Evolutionary conservation across 2,888 invertebrate genomes (phyloP).

Genomic region (Criorhina ranunculi): DNA sequence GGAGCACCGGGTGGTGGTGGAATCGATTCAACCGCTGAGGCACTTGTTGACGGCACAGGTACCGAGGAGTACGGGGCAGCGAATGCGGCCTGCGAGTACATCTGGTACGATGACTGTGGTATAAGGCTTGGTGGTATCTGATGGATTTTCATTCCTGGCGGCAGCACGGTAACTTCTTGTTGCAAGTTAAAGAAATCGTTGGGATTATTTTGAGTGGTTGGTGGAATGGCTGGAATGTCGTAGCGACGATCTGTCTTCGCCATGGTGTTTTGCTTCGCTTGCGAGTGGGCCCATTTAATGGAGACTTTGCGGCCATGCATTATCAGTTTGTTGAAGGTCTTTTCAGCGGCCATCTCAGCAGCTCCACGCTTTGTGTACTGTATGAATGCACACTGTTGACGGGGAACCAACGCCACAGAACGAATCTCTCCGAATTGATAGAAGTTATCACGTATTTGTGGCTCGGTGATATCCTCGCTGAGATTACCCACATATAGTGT

Average conservation of each 20-base stretch:
- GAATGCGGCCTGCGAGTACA: constrained; percentile 83
- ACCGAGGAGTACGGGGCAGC: constrained; percentile 84
- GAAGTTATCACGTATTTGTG: constrained; percentile 97
- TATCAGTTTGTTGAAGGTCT: constrained; percentile 96
- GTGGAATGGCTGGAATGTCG: constrained; percentile 92
- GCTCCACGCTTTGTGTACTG: constrained; percentile 96
- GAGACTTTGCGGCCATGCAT: constrained; percentile 94
- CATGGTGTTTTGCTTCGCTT: constrained; percentile 88
- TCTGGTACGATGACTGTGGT: constrained; percentile 83
- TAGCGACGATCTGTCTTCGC: constrained; percentile 86
- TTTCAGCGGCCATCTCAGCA: constrained; percentile 97
- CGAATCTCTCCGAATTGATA: constrained; percentile 99
- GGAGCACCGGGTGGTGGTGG: constrained; percentile 85
- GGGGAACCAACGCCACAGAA: constrained; percentile 94
- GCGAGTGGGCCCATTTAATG: constrained; percentile 99
- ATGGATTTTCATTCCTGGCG: constrained; percentile 84
- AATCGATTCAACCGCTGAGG: constrained; percentile 80
- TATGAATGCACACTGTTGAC: constrained; percentile 98
- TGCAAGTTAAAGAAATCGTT: constrained; percentile 88
- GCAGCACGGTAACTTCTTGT: constrained; percentile 83
- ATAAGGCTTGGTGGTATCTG: constrained; percentile 84
- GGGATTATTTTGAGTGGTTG: constrained; percentile 86
- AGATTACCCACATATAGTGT: constrained; percentile 99
- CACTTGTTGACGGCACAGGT: constrained; percentile 82
- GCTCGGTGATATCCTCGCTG: constrained; percentile 94